phyloP scores from a whole-genome alignment of 2,888 invertebrate species.

The Pandemis heparana region DNA sequence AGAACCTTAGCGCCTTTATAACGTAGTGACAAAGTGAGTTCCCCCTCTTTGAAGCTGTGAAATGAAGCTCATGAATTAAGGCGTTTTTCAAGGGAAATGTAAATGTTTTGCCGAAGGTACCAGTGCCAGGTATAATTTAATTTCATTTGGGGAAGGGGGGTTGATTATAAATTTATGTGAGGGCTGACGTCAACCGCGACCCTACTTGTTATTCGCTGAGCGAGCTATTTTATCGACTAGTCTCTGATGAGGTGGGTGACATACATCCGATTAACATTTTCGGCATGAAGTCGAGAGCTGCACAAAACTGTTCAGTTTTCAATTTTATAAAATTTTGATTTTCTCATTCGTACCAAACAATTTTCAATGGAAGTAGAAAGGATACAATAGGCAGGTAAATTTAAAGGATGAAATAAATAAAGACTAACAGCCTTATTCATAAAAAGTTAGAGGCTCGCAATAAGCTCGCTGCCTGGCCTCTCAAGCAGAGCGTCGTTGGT shows the following conservation, averaged over 20 bases:
- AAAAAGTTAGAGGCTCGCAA: too few relatives aligned
- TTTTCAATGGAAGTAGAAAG: background rate
- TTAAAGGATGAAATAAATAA: background rate
- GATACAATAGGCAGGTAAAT: background rate
- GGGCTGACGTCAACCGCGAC: constrained; percentile 65
- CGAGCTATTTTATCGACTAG: constrained; percentile 72
- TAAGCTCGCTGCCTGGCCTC: too few relatives aligned
- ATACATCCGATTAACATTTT: constrained; percentile 58
- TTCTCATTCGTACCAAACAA: background rate
- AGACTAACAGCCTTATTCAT: too few relatives aligned
- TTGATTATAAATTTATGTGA: constrained; percentile 83
- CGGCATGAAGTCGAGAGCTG: constrained; percentile 39
- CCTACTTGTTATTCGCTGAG: constrained; percentile 74
- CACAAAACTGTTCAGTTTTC: constrained; percentile 38
- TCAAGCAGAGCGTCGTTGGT: too few relatives aligned
- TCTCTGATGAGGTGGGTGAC: constrained; percentile 67
- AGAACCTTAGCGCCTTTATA: constrained; percentile 49
- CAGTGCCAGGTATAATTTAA: constrained; percentile 80
- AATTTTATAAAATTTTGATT: constrained; percentile 10
- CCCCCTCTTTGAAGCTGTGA: constrained; percentile 57
- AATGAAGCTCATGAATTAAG: constrained; percentile 65
- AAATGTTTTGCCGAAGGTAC: constrained; percentile 77
- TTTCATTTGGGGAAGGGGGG: constrained; percentile 75
- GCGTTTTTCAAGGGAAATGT: constrained; percentile 72
- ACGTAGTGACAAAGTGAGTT: constrained; percentile 60